phyloP scores from a whole-genome alignment of 2,888 invertebrate species.

The Chloromyia formosa region DNA sequence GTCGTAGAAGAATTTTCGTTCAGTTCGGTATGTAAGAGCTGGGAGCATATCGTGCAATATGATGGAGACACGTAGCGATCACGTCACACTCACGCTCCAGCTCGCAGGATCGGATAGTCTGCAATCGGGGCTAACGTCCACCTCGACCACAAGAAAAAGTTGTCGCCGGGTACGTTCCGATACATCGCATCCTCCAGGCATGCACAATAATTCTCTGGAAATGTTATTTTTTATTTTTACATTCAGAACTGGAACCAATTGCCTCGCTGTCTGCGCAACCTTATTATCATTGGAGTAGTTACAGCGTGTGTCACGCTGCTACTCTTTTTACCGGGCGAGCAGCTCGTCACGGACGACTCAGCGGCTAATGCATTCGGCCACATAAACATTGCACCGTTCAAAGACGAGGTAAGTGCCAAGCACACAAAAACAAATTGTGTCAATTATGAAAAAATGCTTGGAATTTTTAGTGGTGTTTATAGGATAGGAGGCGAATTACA shows the following conservation, averaged over 20 bases:
- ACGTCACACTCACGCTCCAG: constrained; percentile 59
- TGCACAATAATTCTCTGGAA: background rate
- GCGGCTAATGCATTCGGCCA: constrained; percentile 49
- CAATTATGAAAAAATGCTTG: constrained; percentile 4
- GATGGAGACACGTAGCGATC: constrained; percentile 57
- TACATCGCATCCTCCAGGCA: background rate
- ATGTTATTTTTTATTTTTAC: constrained; percentile 10
- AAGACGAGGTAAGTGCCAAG: constrained; percentile 50
- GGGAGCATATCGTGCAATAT: constrained; percentile 44
- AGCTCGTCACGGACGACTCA: constrained; percentile 53
- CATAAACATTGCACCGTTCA: constrained; percentile 53
- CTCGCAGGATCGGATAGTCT: constrained; percentile 51
- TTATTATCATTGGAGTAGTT: constrained; percentile 72
- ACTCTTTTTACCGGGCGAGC: constrained; percentile 68
- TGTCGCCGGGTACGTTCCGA: constrained; percentile 58
- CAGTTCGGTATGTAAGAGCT: background rate
- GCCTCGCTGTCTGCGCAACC: constrained; percentile 82
- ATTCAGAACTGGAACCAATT: constrained; percentile 85
- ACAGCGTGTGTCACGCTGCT: constrained; percentile 69
- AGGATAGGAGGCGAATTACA: no score
- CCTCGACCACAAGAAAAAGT: constrained; percentile 57
- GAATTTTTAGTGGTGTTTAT: constrained; percentile 12
- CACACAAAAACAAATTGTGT: background rate
- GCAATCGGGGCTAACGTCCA: constrained; percentile 49
- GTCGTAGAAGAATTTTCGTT: background rate